Conservation (phyloP, 2,888 invertebrate species). For the Choristoneura rosaceana region DNA sequence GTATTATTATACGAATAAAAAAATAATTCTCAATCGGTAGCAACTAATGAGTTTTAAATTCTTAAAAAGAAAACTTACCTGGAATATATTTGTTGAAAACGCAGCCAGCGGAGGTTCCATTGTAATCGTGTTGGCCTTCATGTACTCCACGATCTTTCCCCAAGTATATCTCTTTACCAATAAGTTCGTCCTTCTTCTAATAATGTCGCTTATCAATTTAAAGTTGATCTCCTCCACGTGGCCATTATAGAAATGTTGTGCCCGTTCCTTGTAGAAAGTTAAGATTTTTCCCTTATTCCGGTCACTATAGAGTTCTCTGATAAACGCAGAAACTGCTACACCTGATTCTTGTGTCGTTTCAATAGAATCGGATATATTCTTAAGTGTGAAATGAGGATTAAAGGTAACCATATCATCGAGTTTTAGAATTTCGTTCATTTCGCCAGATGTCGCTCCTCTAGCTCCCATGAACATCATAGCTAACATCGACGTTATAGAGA, state of each 20-base stretch:
- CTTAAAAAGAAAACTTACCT: conserved; percentile 75
- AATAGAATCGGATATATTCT: conserved; percentile 93
- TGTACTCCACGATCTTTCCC: conserved; percentile 91
- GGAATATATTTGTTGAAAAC: conserved; percentile 92
- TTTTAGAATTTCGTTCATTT: conserved; percentile 94
- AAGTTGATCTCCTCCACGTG: conserved; percentile 94
- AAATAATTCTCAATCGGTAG: neutral
- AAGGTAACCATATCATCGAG: conserved; percentile 95
- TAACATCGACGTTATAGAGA: conserved; percentile 93
- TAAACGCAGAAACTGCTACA: conserved; percentile 92
- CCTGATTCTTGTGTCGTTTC: conserved; percentile 88
- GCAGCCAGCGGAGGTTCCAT: conserved; percentile 92
- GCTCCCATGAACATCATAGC: conserved; percentile 96
- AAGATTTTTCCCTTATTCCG: conserved; percentile 91
- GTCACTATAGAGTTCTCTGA: conserved; percentile 93
- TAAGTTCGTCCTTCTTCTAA: conserved; percentile 92
- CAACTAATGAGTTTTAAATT: neutral
- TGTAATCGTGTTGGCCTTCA: conserved; percentile 89
- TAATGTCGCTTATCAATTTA: conserved; percentile 92
- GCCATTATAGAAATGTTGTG: conserved; percentile 94
- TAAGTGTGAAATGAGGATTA: conserved; percentile 94
- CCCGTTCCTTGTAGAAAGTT: conserved; percentile 95
- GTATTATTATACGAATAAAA: too few relatives aligned
- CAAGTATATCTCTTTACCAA: conserved; percentile 91
- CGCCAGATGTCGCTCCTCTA: conserved; percentile 93